Evolutionary conservation across 30 jellyfish, hydroid and myxozoan species (phyloP).

Genomic region (Phacellophora camtschatica): DNA sequence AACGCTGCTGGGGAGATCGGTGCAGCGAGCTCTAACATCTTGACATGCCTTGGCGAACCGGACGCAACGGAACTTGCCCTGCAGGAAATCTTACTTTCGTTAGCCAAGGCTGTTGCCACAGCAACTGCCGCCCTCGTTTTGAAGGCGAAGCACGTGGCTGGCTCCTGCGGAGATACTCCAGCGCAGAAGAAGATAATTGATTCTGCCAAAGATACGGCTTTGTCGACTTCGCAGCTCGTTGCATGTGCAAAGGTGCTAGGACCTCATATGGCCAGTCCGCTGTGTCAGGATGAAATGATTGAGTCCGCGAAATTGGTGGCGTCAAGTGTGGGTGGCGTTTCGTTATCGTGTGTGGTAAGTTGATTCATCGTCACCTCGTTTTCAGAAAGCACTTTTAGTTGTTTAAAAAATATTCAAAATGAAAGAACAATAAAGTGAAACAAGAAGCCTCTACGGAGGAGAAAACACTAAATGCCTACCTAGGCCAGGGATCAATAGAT

Average conservation of each 20-base stretch:
- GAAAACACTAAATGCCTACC: too few relatives aligned
- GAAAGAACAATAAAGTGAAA: too few relatives aligned
- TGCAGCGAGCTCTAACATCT: slow-evolving; percentile 73
- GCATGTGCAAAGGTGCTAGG: slow-evolving; percentile 96
- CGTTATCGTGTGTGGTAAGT: slow-evolving; percentile 83
- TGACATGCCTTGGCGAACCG: slow-evolving; percentile 91
- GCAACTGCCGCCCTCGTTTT: slow-evolving; percentile 92
- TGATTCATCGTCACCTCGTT: too few relatives aligned
- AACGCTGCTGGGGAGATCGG: slow-evolving; percentile 97
- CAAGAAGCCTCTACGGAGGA: too few relatives aligned
- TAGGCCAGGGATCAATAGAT: too few relatives aligned
- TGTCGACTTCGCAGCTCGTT: slow-evolving; percentile 93
- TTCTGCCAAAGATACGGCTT: slow-evolving; percentile 91
- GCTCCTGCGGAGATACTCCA: slow-evolving; percentile 86
- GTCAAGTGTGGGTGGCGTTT: slow-evolving; percentile 90
- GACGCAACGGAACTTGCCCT: slow-evolving; percentile 81
- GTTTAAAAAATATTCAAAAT: too few relatives aligned
- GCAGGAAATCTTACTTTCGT: slow-evolving; percentile 79
- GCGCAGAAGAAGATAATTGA: slow-evolving; percentile 88
- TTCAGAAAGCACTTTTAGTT: too few relatives aligned
- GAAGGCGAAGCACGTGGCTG: slow-evolving; percentile 93
- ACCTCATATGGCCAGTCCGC: slow-evolving; percentile 94
- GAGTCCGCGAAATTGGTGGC: slow-evolving; percentile 97
- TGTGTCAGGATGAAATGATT: slow-evolving; percentile 97
- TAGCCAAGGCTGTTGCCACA: slow-evolving; percentile 95